phyloP scores from a whole-genome alignment of 2,888 invertebrate genomes.

The Thelaira solivaga region DNA sequence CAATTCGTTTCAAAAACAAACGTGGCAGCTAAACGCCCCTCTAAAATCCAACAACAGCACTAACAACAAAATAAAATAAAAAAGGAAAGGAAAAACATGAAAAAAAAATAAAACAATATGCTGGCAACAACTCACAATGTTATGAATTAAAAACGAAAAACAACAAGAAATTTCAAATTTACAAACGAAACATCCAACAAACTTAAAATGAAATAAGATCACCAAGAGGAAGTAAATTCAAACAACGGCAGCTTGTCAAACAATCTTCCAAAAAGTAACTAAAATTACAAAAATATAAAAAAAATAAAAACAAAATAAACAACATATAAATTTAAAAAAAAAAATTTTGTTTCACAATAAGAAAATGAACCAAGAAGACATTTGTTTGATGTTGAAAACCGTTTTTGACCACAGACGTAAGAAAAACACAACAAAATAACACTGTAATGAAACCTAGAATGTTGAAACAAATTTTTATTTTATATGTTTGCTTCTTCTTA shows the following conservation, averaged over 20 bases:
- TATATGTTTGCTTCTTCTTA: slow-evolving; percentile 4
- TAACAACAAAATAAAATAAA: slow-evolving; percentile 1
- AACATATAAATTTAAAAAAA: slow-evolving; percentile 9
- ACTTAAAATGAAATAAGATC: slow-evolving; percentile 54
- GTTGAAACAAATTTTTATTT: slow-evolving; percentile 42
- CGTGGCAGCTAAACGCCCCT: slow-evolving; percentile 61
- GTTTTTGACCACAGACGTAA: not conserved
- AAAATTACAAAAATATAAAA: slow-evolving; percentile 6
- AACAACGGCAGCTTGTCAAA: slow-evolving; percentile 58
- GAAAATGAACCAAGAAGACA: slow-evolving; percentile 48
- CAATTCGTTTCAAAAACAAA: slow-evolving; percentile 65
- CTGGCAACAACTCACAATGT: slow-evolving; percentile 46
- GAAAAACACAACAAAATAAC: not conserved
- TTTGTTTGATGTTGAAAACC: slow-evolving; percentile 51
- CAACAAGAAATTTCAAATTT: slow-evolving; percentile 40
- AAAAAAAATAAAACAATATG: slow-evolving; percentile 45
- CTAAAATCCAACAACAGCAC: slow-evolving; percentile 40
- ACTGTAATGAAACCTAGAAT: slow-evolving; percentile 41
- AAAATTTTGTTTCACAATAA: slow-evolving; percentile 42
- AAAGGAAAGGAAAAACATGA: slow-evolving; percentile 18
- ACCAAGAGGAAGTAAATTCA: slow-evolving; percentile 57
- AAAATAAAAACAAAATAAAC: not conserved
- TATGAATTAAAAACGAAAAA: slow-evolving; percentile 53
- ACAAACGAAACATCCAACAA: slow-evolving; percentile 32
- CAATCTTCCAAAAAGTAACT: slow-evolving; percentile 35